phyloP scores from a whole-genome alignment of 2,888 invertebrate genomes.

The Fissipunctia ypsillon region DNA sequence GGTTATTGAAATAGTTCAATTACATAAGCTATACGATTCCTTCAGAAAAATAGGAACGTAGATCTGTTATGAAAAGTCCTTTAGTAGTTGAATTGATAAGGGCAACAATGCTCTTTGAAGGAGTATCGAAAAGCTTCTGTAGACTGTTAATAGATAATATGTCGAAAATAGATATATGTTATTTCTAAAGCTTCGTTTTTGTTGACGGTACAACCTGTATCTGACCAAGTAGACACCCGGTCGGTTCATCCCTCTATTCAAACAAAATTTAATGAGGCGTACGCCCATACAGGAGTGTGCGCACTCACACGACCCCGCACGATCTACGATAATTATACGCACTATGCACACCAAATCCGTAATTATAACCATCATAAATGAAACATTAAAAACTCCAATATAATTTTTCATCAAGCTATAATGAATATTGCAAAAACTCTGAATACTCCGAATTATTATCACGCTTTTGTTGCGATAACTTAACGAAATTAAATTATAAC shows the following conservation, averaged over 20 bases:
- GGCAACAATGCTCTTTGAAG: not conserved
- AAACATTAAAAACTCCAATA: not conserved
- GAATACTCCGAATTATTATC: conserved; percentile 27
- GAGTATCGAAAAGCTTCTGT: not conserved
- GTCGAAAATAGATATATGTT: not conserved
- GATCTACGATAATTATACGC: conserved; percentile 53
- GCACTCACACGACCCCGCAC: conserved; percentile 59
- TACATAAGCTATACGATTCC: conserved; percentile 22
- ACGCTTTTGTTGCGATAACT: conserved; percentile 19
- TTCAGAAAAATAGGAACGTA: conserved; percentile 1
- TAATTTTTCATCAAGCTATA: conserved; percentile 5
- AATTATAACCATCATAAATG: conserved; percentile 30
- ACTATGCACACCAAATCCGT: conserved; percentile 26
- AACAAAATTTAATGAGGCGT: conserved; percentile 90
- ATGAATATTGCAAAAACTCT: no score
- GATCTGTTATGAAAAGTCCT: conserved; percentile 4
- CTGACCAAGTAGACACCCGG: conserved; percentile 77
- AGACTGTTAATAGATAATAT: not conserved
- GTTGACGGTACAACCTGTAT: conserved; percentile 72
- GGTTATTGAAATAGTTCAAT: conserved; percentile 45
- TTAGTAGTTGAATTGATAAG: conserved; percentile 14
- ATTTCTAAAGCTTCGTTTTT: conserved; percentile 52
- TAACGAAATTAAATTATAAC: conserved; percentile 40
- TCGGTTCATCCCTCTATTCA: conserved; percentile 87
- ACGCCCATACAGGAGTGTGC: conserved; percentile 71